Evolutionary conservation across 2,888 invertebrate species (phyloP).

Genomic region (Tyria jacobaeae): DNA sequence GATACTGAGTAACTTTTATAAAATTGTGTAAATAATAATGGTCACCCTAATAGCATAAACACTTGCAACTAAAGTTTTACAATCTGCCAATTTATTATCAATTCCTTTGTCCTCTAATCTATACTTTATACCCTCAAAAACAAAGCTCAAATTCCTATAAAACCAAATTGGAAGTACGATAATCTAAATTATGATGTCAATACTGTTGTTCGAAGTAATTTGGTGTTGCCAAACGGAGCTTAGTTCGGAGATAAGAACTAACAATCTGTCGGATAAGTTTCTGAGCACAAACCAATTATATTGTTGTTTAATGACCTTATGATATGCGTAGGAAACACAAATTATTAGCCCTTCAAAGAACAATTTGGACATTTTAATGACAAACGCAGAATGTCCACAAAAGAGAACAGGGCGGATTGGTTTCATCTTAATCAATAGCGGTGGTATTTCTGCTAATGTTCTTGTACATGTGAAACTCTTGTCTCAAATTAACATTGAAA

Average conservation of each 20-base stretch:
- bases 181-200: conserved; percentile 74
- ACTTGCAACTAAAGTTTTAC: conserved; percentile 47
- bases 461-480: no score
- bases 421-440: no score
- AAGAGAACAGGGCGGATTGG: no score
- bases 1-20: no score
- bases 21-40: conserved; percentile 10
- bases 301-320: conserved; percentile 16
- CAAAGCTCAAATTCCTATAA: conserved; percentile 45
- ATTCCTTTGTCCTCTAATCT: conserved; percentile 35
- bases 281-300: conserved; percentile 4
- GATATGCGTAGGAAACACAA: conserved; percentile 12
- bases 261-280: conserved; percentile 6
- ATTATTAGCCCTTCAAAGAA: neutral
- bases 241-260: conserved; percentile 32
- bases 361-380: neutral
- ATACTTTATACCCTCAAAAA: conserved; percentile 33
- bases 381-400: neutral
- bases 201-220: conserved; percentile 45
- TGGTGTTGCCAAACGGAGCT: conserved; percentile 44
- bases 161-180: conserved; percentile 44
- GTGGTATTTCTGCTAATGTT: no score
- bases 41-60: conserved; percentile 54
- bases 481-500: no score
- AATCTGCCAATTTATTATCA: conserved; percentile 33